A percentile compares a stretch with the other conserved stretches of the same genome.
Evolutionary conservation across 2,113 vertebrate genomes (phyloP).

Genomic region (Connochaetes taurinus): DNA sequence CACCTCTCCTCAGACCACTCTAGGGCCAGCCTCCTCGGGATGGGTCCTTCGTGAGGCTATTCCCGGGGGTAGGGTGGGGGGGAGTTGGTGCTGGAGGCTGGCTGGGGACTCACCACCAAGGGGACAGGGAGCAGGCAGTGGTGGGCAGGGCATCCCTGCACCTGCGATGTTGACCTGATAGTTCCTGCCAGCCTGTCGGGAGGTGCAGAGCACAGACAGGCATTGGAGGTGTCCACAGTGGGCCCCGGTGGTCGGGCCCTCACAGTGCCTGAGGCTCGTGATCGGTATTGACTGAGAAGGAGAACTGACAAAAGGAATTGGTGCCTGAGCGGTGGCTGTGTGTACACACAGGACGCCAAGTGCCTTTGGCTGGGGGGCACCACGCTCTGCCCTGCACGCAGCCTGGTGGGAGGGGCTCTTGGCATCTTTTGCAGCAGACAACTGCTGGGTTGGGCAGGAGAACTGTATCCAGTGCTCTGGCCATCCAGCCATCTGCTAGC

Average conservation of each 20-base stretch:
- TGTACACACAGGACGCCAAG: not conserved
- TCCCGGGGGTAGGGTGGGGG: fast-evolving
- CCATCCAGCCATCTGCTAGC: not conserved
- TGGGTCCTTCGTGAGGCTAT: not conserved
- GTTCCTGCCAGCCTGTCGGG: not conserved
- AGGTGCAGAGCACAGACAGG: not conserved
- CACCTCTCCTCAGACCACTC: not conserved
- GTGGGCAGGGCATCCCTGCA: not conserved
- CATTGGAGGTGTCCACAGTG: not conserved
- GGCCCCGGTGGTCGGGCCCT: fast-evolving
- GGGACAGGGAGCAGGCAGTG: not conserved
- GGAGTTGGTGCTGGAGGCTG: not conserved
- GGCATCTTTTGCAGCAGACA: not conserved
- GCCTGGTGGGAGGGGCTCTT: not conserved
- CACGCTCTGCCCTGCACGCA: fast-evolving
- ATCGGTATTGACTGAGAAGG: fast-evolving
- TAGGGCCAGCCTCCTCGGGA: not conserved
- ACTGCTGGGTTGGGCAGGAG: not conserved
- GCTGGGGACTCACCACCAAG: not conserved
- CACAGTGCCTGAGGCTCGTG: not conserved
- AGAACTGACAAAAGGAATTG: not conserved
- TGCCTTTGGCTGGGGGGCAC: not conserved
- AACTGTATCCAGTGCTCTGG: not conserved
- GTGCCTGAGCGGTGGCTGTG: not conserved
- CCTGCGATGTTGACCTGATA: not conserved